Base-by-base conservation (phyloP, 2,888 invertebrate species). In the Sceliomorpha sp. region DNA sequence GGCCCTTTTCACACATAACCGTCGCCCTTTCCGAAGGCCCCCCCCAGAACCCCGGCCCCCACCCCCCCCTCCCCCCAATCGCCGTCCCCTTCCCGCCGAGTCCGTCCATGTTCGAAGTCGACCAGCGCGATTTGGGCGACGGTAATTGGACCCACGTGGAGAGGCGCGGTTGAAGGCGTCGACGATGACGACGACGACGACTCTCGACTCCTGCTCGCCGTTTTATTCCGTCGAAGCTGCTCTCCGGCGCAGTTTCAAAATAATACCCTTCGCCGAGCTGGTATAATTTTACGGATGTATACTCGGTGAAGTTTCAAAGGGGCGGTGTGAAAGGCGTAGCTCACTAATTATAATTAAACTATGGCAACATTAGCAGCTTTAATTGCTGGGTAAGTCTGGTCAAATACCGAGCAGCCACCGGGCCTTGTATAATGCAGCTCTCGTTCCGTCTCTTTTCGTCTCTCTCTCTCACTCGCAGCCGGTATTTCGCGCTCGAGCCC, bases 341-440 rank as follows among this genome's bases (percentile, higher is more conserved):
- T 79, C 80, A 79, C 86, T 87, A 87, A 87, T 87, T 87, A 86
- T 87, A 87, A 87, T 87, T 87, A 86, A 84, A 87, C 82, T 76
- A 83, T 78, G 77, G 81, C 78, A 79, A 83, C 82, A 87, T 87
- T 87, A 86, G 82, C 81, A 85, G 86, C 80, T 85, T 81, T 86
- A 87, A 87, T 85, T 82, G 81, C 81, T 77, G 83, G 83, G 85
- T 85, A 83, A 84, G 85, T 82, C 82, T 81, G 81, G 80, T 81
- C 82, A 82, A 84, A 85, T 80, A 83, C 77, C 77, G 66, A 73
- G 75, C 77, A 73, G 75, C 82, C 81, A 78, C 76, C 68, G 67
- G 60, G 60, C 32, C 59, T 20, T 42, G 50, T 40, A 40, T 39
- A 36, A 48, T 58, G 40, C 59, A 17, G 36, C n/a, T 15, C n/a